Percentiles rank a stretch among this genome's conserved stretches.
phyloP scores from a whole-genome alignment of 2,888 invertebrate genomes.

The Petrolisthes cinctipes region DNA sequence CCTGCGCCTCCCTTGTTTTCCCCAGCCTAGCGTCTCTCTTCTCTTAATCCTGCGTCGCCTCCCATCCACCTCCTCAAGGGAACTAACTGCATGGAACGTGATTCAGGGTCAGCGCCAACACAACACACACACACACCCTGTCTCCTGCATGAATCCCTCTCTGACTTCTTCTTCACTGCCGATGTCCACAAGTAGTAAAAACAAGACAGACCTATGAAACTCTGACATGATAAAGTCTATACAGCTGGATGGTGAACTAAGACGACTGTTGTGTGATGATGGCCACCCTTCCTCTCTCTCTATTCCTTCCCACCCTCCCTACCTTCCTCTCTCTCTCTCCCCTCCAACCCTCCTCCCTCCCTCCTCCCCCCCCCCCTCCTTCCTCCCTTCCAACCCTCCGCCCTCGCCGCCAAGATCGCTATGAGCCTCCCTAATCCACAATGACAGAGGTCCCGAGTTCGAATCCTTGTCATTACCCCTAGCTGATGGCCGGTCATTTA shows the following conservation, averaged over 20 bases:
- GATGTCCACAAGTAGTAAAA: too few relatives aligned
- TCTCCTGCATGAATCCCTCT: too few relatives aligned
- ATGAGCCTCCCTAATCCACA: conserved; percentile 54
- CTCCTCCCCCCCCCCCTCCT: not conserved
- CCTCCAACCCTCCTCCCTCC: not conserved
- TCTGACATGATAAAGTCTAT: too few relatives aligned
- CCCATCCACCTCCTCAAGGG: not conserved
- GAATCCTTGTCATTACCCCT: conserved; percentile 52
- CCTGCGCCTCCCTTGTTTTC: not conserved
- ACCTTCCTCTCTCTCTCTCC: not conserved
- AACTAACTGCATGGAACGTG: too few relatives aligned
- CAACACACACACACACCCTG: too few relatives aligned
- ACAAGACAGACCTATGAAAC: too few relatives aligned
- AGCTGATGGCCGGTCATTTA: conserved; percentile 57
- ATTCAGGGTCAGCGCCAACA: too few relatives aligned
- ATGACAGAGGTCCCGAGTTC: conserved; percentile 47
- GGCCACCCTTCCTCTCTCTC: not conserved
- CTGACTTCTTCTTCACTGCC: too few relatives aligned
- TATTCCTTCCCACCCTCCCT: not conserved
- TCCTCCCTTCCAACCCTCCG: not conserved
- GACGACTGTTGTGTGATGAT: too few relatives aligned
- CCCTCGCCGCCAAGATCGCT: conserved; percentile 27
- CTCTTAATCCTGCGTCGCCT: not conserved
- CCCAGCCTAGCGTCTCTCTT: not conserved
- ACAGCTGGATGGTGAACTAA: too few relatives aligned